phyloP scores from a whole-genome alignment of 2,888 invertebrate species.

The Pasiphila rectangulata region DNA sequence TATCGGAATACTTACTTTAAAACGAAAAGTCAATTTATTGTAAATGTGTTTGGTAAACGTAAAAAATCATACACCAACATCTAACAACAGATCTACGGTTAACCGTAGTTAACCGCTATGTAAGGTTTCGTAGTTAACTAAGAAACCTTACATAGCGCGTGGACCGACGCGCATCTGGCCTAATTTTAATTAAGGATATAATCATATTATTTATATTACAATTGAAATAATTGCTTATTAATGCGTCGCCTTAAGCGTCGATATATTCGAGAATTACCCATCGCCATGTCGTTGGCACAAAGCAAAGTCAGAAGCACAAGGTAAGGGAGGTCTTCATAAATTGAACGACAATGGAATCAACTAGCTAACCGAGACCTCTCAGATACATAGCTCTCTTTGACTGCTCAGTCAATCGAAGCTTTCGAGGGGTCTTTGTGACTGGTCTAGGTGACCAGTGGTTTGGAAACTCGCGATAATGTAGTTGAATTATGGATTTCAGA shows the following conservation, averaged over 20 bases:
- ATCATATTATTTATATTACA: too few species aligned
- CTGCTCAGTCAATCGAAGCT: conserved; percentile 24
- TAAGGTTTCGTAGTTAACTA: too few species aligned
- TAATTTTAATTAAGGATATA: too few species aligned
- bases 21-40: too few species aligned
- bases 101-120: too few species aligned
- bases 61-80: too few species aligned
- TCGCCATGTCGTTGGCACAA: conserved; percentile 23
- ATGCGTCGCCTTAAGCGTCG: conserved; percentile 10
- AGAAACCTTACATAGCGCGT: too few species aligned
- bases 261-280: conserved; percentile 4
- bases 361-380: conserved; percentile 39
- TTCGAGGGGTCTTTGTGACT: conserved; percentile 41
- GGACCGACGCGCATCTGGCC: too few species aligned
- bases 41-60: too few species aligned
- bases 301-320: conserved; percentile 30
- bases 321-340: conserved; percentile 41
- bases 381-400: conserved; percentile 29
- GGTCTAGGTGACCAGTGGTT: conserved; percentile 54
- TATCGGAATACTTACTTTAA: too few species aligned
- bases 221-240: background rate
- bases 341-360: conserved; percentile 36
- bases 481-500: conserved; percentile 59
- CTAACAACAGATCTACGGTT: too few species aligned
- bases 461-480: conserved; percentile 67